These are phyloP conservation scores for Holothuria glaberrima DNA, from an alignment of 35 echinoderm and acorn worm genomes.

Conservation along the genomic window DNA sequence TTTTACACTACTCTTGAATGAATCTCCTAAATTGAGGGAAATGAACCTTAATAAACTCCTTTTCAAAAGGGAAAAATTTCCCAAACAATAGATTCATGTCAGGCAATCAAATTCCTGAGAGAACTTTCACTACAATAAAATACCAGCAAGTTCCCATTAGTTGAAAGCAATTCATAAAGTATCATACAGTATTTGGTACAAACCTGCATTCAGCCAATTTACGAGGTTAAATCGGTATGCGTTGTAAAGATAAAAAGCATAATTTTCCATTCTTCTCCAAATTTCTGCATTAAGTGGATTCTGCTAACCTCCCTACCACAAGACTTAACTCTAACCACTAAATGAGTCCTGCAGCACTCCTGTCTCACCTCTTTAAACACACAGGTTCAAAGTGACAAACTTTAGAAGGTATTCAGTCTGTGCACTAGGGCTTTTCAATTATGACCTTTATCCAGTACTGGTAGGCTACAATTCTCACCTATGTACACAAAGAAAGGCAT, in stretches of 20 bases:
- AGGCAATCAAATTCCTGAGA: no score
- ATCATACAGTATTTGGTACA: background rate
- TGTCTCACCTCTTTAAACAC: background rate
- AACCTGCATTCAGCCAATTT: slow-evolving; percentile 9
- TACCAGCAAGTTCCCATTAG: no score
- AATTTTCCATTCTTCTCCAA: slow-evolving; percentile 8
- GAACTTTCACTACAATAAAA: no score
- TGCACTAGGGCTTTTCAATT: slow-evolving; percentile 18
- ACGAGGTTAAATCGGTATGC: slow-evolving; percentile 1
- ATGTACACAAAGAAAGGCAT: slow-evolving; percentile 32
- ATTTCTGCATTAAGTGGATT: background rate
- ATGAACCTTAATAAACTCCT: no score
- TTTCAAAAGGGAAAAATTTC: no score
- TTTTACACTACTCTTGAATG: no score
- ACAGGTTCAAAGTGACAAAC: background rate
- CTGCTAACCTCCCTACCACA: background rate
- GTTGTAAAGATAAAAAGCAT: background rate
- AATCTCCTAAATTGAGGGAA: no score
- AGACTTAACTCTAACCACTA: background rate
- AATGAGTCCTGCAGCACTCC: background rate
- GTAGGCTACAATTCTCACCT: slow-evolving; percentile 25
- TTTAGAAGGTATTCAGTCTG: background rate
- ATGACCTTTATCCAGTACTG: slow-evolving; percentile 20
- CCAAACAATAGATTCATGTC: no score
- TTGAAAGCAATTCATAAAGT: no score